Percentiles rank a stretch among this genome's conserved stretches.
Conservation (phyloP, 2,113 vertebrate genomes). For the Misgurnus anguillicaudatus region DNA sequence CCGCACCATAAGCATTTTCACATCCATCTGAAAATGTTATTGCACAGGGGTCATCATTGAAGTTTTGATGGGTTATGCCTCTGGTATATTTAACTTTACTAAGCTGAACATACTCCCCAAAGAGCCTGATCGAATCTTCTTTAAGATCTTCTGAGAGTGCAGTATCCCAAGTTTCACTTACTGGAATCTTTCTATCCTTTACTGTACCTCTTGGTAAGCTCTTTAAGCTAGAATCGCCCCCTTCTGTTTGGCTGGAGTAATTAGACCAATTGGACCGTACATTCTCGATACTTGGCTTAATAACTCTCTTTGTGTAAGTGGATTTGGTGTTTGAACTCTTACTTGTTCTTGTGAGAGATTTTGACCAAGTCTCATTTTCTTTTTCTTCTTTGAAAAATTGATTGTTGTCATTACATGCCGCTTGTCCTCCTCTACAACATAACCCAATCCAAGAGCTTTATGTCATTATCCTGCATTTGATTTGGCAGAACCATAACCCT, state of each 20-base stretch:
- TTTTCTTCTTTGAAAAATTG: too few species aligned
- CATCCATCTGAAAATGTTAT: too few species aligned
- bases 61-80: not conserved
- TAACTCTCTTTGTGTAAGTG: conserved; percentile 14
- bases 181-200: not conserved
- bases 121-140: not conserved
- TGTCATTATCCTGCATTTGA: too few species aligned
- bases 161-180: conserved; percentile 34
- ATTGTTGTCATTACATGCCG: too few species aligned
- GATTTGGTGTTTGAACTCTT: not conserved
- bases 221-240: conserved; percentile 21
- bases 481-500: too few species aligned
- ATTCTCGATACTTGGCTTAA: conserved; percentile 34
- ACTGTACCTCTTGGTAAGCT: conserved; percentile 41
- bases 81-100: not conserved
- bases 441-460: too few species aligned
- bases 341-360: not conserved
- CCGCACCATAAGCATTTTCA: not conserved
- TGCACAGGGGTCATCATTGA: too few species aligned
- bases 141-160: conserved; percentile 18
- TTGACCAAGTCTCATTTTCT: too few species aligned
- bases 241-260: conserved; percentile 27
- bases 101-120: not conserved
- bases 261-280: conserved; percentile 29
- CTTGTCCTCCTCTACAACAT: too few species aligned